Percentiles rank a stretch among this genome's conserved stretches.
Evolutionary conservation across 1,140 invertebrate species (phyloP).

Genomic region (Leptinotarsa texana): DNA sequence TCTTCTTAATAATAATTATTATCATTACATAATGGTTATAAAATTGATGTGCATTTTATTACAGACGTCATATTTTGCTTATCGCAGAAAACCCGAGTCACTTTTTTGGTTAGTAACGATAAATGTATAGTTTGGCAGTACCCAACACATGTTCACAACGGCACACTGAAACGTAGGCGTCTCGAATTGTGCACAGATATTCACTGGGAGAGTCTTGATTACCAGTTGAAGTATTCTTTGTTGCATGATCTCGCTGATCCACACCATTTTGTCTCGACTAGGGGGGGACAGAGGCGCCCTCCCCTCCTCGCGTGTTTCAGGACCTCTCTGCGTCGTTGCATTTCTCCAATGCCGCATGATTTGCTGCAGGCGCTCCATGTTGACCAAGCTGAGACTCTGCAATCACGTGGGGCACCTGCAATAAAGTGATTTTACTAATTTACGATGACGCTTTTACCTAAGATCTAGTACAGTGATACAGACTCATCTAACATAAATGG

Average conservation of each 20-base stretch:
- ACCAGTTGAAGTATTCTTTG: conserved; percentile 60
- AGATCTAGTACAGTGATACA: too few species aligned
- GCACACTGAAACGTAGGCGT: neutral
- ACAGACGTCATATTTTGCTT: neutral
- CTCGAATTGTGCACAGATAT: neutral
- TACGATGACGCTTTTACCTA: too few species aligned
- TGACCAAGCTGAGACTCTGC: conserved; percentile 84
- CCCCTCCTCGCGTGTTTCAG: conserved; percentile 74
- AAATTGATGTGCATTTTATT: conserved; percentile 34
- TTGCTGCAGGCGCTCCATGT: conserved; percentile 84
- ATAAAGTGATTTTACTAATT: neutral
- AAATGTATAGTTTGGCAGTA: neutral
- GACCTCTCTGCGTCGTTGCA: conserved; percentile 75
- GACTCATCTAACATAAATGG: too few species aligned
- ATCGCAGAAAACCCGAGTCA: neutral
- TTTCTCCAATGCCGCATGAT: conserved; percentile 85
- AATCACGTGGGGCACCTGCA: conserved; percentile 69
- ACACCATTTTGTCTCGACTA: conserved; percentile 85
- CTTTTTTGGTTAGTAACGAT: conserved; percentile 1
- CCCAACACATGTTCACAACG: neutral
- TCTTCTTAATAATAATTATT: conserved; percentile 40
- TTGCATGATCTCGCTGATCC: conserved; percentile 73
- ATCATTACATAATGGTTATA: conserved; percentile 41
- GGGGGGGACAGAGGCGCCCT: conserved; percentile 76
- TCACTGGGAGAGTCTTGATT: conserved; percentile 19